phyloP scores from a whole-genome alignment of 1,140 invertebrate genomes.

The Drosophila equinoxialis region DNA sequence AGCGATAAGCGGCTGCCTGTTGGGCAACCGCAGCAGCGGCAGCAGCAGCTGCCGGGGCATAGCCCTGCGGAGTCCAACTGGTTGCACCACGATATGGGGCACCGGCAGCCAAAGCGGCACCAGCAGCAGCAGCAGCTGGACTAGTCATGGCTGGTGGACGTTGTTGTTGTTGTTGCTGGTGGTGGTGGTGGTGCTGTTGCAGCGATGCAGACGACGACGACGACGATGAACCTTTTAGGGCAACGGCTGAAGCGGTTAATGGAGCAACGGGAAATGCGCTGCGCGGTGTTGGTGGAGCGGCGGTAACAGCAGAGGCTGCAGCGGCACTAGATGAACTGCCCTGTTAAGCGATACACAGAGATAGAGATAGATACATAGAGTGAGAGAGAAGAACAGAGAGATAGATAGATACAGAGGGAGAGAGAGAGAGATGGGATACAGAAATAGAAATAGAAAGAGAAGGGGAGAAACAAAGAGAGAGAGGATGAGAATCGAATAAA shows the following conservation, averaged over 20 bases:
- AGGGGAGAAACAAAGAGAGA: not conserved
- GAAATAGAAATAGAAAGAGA: not conserved
- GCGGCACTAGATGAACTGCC: slow-evolving; percentile 70
- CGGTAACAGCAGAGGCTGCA: slow-evolving; percentile 49
- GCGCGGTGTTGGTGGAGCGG: slow-evolving; percentile 68
- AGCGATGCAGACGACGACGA: too few relatives aligned
- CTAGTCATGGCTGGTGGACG: slow-evolving; percentile 82
- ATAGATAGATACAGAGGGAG: not conserved
- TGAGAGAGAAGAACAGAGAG: slow-evolving; percentile 1
- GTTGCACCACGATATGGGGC: slow-evolving; percentile 81
- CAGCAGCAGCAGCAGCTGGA: slow-evolving; percentile 81
- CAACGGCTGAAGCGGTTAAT: slow-evolving; percentile 75
- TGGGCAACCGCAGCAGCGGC: slow-evolving; percentile 80
- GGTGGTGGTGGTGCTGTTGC: not conserved
- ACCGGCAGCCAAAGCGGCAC: slow-evolving; percentile 72
- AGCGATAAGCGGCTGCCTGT: slow-evolving; percentile 75
- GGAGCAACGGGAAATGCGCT: slow-evolving; percentile 76
- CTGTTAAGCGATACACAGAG: slow-evolving; percentile 41
- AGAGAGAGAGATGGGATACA: not conserved
- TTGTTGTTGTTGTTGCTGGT: slow-evolving; percentile 39
- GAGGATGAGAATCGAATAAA: not conserved
- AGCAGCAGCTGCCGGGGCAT: slow-evolving; percentile 76
- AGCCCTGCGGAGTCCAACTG: slow-evolving; percentile 82
- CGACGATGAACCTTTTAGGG: slow-evolving; percentile 68
- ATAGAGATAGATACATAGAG: not conserved